Evolutionary conservation across 2,888 invertebrate genomes (phyloP), one percentile per base, ranked within the genome.

Genomic region (Cenopis cana): DNA sequence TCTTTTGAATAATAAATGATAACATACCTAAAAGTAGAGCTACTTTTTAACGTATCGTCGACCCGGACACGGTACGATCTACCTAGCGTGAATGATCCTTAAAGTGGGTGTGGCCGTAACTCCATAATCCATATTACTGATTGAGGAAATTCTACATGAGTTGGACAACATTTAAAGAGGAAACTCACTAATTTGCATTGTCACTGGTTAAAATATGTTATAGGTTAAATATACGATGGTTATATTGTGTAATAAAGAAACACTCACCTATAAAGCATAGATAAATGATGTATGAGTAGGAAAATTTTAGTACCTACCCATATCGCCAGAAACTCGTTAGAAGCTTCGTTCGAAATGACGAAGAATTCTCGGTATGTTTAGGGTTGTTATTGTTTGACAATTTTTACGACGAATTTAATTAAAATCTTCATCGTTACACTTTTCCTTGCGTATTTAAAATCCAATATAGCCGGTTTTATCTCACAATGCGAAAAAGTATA

Each of bases 381-480:
- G 46, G n/a, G 8, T 12, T 14, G n/a, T 46, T 46, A 46, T 46
- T 46, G n/a, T 46, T 46, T 46, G 46, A 46, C 46, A 46, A 46
- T 46, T 20, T 54, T 54, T 54, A 20, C 52, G 52, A 12, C 6
- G 20, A 55, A 55, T 29, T 54, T 55, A 55, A 55, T 29, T 29
- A n/a, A 55, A 55, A 12, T 29, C 29, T 29, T n/a, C 24, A 2
- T 14, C 24, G n/a, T 46, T 46, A n/a, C n/a, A 18, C n/a, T n/a
- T 14, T 36, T 36, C 18, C 12, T 50, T 36, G 14, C n/a, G 18
- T 24, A 41, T 55, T 65, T 72, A 74, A 66, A 73, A 70, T 68
- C 52, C 56, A 70, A 66, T 57, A 64, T 59, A 71, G 61, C 10
- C 61, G 11, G 36, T 54, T 70, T 70, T 50, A 54, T 55, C 50